Evolutionary conservation across 92 coral and sea anemone species (phyloP).

Genomic region (Pocillopora meandrina): DNA sequence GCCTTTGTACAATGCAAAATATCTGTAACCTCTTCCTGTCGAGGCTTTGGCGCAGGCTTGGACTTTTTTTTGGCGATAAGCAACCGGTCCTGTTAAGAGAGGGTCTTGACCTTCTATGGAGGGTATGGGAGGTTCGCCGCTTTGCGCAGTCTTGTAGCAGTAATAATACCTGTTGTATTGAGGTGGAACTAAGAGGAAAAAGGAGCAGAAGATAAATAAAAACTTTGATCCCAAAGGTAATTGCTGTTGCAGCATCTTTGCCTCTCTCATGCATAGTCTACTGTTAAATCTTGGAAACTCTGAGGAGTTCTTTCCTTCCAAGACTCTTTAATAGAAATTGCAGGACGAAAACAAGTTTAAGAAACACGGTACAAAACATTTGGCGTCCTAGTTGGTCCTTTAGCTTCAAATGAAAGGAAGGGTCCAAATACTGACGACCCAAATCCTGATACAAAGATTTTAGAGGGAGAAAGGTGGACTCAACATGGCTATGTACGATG

Average conservation of each 20-base stretch:
- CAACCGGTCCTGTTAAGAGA: constrained; percentile 9
- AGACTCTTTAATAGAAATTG: too few relatives aligned
- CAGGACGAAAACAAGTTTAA: too few relatives aligned
- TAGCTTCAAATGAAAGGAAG: too few relatives aligned
- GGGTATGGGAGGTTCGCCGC: constrained; percentile 5
- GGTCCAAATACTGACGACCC: too few relatives aligned
- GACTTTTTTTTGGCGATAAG: constrained; percentile 18
- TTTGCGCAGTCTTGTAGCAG: constrained; percentile 4
- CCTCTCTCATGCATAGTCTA: not conserved
- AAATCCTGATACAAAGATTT: too few relatives aligned
- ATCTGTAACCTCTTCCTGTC: constrained; percentile 45
- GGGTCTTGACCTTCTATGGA: constrained; percentile 50
- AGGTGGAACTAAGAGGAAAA: not conserved
- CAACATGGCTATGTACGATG: too few relatives aligned
- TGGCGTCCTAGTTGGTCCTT: too few relatives aligned
- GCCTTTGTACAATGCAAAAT: constrained; percentile 32
- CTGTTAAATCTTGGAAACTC: not conserved
- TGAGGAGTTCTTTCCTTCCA: too few relatives aligned
- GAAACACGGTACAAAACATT: too few relatives aligned
- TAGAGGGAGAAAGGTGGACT: too few relatives aligned
- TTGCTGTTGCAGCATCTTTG: not conserved
- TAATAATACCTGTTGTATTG: not conserved
- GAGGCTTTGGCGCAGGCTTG: constrained; percentile 50
- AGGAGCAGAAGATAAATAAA: not conserved
- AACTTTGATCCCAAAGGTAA: not conserved